Evolutionary conservation across 2,113 vertebrate genomes (phyloP), one percentile per base, ranked within the genome.

Genomic region (Nothocercus julius): DNA sequence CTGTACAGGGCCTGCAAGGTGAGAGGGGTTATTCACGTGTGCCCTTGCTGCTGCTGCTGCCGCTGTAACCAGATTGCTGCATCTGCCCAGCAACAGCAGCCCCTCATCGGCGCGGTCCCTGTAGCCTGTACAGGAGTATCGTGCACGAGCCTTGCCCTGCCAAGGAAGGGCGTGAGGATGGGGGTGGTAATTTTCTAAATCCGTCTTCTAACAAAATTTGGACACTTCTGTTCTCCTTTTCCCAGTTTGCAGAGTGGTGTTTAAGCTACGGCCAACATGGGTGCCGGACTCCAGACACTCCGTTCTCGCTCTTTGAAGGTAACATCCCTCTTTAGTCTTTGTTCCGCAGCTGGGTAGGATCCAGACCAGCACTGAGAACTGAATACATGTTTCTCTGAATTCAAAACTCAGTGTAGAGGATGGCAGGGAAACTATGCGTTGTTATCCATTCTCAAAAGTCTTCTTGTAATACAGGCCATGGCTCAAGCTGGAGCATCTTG

Each of bases 271-370:
- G 99, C 18, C 98, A 98, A 8, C 99, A 99, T 1, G 99, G 99
- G 45, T 99, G 99, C 97, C 97, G 99, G 92, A 99, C 98, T 30
- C 99, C 99, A 3, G 99, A 99, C 95, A 99, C 98, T 0, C 99
- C 99, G 0, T 99, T 98, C 97, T 99, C 99, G 21, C 99, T 99
- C 68, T 99, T 99, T 95, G 99, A 99, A 99, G 99, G 99, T 99
- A 99, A 95, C 78, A 36, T 91, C 49, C 45, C 3, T 80, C 90
- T 80, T 90, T 59, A 28, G 9, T 30, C 24, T 79, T 82, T n/a
- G 28, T 73, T 92, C 78, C 78, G 27, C 14, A 58, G 19, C 58
- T 88, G 66, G 25, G n/a, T 53, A 20, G 40, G 42, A 92, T 53
- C 13, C 44, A 51, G 27, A 16, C 76, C n/a, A 90, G 72, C 56